These are phyloP conservation scores for Drosophila lowei DNA, from an alignment of 1,140 invertebrate species.

Conservation along the genomic window DNA sequence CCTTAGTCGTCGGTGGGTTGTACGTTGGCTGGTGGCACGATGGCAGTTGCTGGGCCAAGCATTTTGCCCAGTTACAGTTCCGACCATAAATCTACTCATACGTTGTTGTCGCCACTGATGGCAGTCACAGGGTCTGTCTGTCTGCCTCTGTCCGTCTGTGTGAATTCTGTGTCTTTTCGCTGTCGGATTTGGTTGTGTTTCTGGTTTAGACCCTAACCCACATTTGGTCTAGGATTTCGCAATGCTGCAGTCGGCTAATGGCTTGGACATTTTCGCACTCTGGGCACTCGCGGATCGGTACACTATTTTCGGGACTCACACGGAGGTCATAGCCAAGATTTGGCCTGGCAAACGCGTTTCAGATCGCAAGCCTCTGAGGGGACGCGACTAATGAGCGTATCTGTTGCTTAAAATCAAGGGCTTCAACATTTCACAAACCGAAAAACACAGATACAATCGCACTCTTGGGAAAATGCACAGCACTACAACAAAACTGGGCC, in stretches of 20 bases:
- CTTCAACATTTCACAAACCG: slow-evolving; percentile 67
- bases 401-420: slow-evolving; percentile 73
- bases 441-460: slow-evolving; percentile 38
- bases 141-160: slow-evolving; percentile 60
- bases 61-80: slow-evolving; percentile 67
- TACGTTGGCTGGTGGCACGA: slow-evolving; percentile 1
- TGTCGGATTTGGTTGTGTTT: slow-evolving; percentile 55
- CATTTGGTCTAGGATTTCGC: slow-evolving; percentile 45
- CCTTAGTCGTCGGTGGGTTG: slow-evolving; percentile 44
- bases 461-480: slow-evolving; percentile 77
- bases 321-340: slow-evolving; percentile 6
- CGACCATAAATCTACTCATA: slow-evolving; percentile 68
- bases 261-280: slow-evolving; percentile 21
- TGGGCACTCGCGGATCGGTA: slow-evolving; percentile 2
- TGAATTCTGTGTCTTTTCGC: slow-evolving; percentile 72
- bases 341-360: slow-evolving; percentile 42
- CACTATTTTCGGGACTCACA: slow-evolving; percentile 2
- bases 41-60: slow-evolving; percentile 53
- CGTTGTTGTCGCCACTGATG: slow-evolving; percentile 33
- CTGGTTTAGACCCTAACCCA: slow-evolving; percentile 73
- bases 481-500: slow-evolving; percentile 55
- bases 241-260: slow-evolving; percentile 38
- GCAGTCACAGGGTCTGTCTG: slow-evolving; percentile 1
- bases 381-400: slow-evolving; percentile 66
- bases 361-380: slow-evolving; percentile 22